These are phyloP conservation scores for Ooceraea biroi DNA, from an alignment of 1,140 invertebrate genomes.

Conservation along the genomic window DNA sequence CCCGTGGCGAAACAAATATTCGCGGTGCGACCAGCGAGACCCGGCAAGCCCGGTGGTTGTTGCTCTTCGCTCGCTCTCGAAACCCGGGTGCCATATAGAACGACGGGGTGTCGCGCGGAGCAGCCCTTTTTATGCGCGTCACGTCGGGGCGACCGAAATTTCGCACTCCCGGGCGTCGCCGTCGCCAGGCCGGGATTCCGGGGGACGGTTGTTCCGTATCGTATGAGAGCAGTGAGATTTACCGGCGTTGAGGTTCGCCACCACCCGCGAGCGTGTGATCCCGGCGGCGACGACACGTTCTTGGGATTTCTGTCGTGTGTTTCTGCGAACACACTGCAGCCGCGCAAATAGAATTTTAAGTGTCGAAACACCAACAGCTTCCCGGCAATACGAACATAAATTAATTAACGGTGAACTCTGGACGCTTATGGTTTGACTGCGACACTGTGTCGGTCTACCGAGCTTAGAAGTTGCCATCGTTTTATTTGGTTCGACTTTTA, in stretches of 20 bases:
- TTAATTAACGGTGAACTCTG: slow-evolving; percentile 10
- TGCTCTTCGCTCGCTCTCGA: slow-evolving; percentile 20
- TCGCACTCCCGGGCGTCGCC: slow-evolving; percentile 41
- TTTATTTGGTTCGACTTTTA: not conserved
- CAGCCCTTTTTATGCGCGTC: slow-evolving; percentile 59
- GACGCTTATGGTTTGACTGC: not conserved
- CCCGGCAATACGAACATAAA: slow-evolving; percentile 6
- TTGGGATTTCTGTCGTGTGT: slow-evolving; percentile 25
- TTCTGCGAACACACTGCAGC: slow-evolving; percentile 8
- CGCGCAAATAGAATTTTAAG: slow-evolving; percentile 24
- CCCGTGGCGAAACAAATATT: slow-evolving; percentile 35
- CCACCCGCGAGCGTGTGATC: slow-evolving; percentile 24
- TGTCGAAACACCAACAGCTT: too few relatives aligned
- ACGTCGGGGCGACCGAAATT: slow-evolving; percentile 65
- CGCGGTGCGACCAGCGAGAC: not conserved
- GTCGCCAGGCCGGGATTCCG: slow-evolving; percentile 22
- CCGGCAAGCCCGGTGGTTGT: slow-evolving; percentile 13
- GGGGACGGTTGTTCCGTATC: slow-evolving; percentile 38
- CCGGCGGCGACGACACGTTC: slow-evolving; percentile 29
- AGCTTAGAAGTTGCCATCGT: not conserved
- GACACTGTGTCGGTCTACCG: too few relatives aligned
- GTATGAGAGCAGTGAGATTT: slow-evolving; percentile 45
- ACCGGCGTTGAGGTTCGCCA: slow-evolving; percentile 32
- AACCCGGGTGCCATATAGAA: not conserved
- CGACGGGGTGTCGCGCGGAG: slow-evolving; percentile 7